Conservation (phyloP, 2,888 invertebrate species). For the Lasioglossum malachurum region DNA sequence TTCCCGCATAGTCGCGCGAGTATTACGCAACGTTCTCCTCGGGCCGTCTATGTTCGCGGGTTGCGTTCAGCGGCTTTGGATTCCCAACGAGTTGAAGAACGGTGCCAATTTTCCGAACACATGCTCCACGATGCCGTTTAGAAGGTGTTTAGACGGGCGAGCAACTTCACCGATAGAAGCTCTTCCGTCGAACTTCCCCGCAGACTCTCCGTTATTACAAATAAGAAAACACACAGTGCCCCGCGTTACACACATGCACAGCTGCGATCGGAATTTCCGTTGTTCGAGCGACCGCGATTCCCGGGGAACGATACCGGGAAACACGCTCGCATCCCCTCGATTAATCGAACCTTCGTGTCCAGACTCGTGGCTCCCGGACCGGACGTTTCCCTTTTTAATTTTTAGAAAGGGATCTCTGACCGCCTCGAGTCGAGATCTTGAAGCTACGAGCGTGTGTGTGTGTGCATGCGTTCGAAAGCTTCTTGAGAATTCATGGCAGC, state of each 20-base stretch:
- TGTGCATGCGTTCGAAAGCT: conserved; percentile 43
- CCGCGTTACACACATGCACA: background rate
- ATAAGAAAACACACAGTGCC: conserved; percentile 13
- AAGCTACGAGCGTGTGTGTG: background rate
- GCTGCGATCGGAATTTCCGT: background rate
- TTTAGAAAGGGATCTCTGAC: background rate
- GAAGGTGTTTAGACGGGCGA: conserved; percentile 17
- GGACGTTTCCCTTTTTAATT: conserved; percentile 2
- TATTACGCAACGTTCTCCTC: conserved; percentile 37
- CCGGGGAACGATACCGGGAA: background rate
- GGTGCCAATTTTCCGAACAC: conserved; percentile 50
- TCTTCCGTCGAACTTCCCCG: background rate
- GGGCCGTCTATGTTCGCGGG: conserved; percentile 35
- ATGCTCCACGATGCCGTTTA: conserved; percentile 24
- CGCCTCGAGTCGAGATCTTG: background rate
- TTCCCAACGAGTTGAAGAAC: conserved; percentile 42
- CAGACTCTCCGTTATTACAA: conserved; percentile 8
- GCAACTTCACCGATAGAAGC: background rate
- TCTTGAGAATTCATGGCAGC: conserved; percentile 62
- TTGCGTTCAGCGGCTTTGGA: conserved; percentile 21
- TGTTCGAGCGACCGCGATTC: background rate
- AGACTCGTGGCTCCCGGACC: background rate
- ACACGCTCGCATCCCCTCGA: background rate
- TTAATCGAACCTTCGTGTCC: background rate
- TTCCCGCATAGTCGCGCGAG: conserved; percentile 21